These are phyloP conservation scores for Peromyscus nudipes DNA, from an alignment of 2,797 vertebrate genomes.

Conservation along the genomic window DNA sequence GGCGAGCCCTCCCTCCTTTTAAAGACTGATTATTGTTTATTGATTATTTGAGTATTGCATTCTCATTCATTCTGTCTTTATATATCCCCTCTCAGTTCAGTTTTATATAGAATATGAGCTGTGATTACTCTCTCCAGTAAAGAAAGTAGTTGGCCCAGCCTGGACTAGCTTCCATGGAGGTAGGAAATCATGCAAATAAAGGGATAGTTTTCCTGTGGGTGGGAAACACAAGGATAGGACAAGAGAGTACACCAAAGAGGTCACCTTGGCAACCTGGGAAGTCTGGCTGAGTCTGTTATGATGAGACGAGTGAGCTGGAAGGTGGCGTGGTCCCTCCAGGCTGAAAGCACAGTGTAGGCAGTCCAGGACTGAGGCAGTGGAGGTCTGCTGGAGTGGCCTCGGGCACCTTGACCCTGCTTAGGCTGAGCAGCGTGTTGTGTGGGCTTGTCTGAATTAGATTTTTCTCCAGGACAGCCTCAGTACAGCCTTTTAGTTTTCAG, in stretches of 20 bases:
- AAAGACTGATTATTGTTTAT: background rate
- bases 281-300: background rate
- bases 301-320: background rate
- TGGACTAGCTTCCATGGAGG: background rate
- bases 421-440: background rate
- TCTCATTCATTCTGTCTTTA: background rate
- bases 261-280: background rate
- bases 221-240: background rate
- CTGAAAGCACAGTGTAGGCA: background rate
- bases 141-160: background rate
- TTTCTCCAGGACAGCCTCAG: background rate
- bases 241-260: background rate
- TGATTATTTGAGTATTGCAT: background rate
- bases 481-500: constrained; percentile 21
- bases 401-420: background rate
- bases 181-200: background rate
- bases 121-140: background rate
- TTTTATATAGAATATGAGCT: background rate
- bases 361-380: background rate
- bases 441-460: background rate
- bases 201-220: background rate
- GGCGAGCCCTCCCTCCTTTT: background rate
- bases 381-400: background rate
- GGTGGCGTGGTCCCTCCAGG: background rate
- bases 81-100: background rate